Percentiles rank a stretch among this genome's conserved stretches.
phyloP scores from a whole-genome alignment of 92 coral and sea anemone species.

The Muricea muricata region DNA sequence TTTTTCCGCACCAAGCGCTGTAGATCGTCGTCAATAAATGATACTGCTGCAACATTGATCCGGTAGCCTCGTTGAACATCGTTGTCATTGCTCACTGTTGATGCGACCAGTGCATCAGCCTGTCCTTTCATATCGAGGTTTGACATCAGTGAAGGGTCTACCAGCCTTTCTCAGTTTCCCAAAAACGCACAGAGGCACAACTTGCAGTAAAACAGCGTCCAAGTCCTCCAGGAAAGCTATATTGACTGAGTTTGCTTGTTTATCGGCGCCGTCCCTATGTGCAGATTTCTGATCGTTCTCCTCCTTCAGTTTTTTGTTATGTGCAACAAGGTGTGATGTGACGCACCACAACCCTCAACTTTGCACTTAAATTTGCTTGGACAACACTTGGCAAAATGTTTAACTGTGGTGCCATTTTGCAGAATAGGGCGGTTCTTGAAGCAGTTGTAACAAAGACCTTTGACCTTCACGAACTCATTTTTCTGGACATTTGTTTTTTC shows the following conservation, averaged over 20 bases:
- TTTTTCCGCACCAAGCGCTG: constrained; percentile 19
- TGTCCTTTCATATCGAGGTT: constrained; percentile 30
- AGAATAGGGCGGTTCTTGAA: constrained; percentile 22
- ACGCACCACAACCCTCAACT: constrained; percentile 15
- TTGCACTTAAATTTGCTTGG: constrained; percentile 48
- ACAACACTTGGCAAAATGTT: constrained; percentile 42
- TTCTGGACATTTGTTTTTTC: constrained; percentile 27
- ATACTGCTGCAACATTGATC: constrained; percentile 29
- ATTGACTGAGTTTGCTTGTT: not conserved
- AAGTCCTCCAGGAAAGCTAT: constrained; percentile 21
- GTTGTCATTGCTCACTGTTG: constrained; percentile 29
- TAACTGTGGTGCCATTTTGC: not conserved
- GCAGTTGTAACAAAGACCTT: constrained; percentile 51
- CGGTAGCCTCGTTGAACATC: constrained; percentile 33
- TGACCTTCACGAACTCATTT: constrained; percentile 10
- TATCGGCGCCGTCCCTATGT: not conserved
- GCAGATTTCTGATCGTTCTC: not conserved
- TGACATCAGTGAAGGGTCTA: constrained; percentile 47
- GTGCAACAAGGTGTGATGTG: constrained; percentile 52
- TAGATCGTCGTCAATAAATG: constrained; percentile 33
- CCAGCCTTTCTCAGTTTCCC: constrained; percentile 20
- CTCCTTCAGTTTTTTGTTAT: not conserved
- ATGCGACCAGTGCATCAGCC: constrained; percentile 27
- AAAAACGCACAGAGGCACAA: constrained; percentile 49
- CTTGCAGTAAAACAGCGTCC: constrained; percentile 53